Percentiles rank a stretch among this genome's conserved stretches.
phyloP scores from a whole-genome alignment of 2,888 invertebrate genomes.

The Prosapia bicincta region DNA sequence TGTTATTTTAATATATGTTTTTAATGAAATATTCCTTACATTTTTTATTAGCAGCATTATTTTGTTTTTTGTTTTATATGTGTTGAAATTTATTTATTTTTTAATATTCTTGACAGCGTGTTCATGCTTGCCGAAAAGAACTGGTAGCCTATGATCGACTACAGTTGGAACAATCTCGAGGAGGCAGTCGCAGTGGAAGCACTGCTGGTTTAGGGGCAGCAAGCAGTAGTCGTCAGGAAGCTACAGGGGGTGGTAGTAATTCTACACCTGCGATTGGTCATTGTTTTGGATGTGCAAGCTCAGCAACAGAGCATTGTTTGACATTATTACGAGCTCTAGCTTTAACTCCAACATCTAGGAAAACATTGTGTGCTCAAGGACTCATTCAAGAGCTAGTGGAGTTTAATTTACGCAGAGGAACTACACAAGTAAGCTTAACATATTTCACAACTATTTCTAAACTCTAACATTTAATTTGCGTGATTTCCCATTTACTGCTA shows the following conservation, averaged over 20 bases:
- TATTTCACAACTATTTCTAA: no score
- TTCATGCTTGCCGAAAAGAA: conserved; percentile 86
- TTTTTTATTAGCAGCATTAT: no score
- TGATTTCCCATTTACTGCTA: no score
- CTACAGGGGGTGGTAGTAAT: not conserved
- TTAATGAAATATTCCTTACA: no score
- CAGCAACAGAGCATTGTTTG: conserved; percentile 91
- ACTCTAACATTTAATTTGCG: no score
- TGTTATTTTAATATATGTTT: no score
- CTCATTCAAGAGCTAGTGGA: conserved; percentile 86
- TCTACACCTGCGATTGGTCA: conserved; percentile 55
- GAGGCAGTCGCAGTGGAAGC: conserved; percentile 24
- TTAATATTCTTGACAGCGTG: conserved; percentile 63
- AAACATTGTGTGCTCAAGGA: conserved; percentile 76
- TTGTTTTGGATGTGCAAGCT: conserved; percentile 85
- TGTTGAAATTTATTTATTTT: not conserved
- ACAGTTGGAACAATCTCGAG: conserved; percentile 57
- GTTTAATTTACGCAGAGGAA: conserved; percentile 84
- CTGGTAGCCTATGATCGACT: conserved; percentile 87
- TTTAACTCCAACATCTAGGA: conserved; percentile 69
- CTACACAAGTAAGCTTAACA: conserved; percentile 56
- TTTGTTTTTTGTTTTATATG: no score
- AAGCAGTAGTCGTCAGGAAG: not conserved
- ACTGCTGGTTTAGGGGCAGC: conserved; percentile 11
- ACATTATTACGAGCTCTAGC: conserved; percentile 87